Evolutionary conservation across 2,797 vertebrate species (phyloP).

Genomic region (Eurystomus glaucurus): DNA sequence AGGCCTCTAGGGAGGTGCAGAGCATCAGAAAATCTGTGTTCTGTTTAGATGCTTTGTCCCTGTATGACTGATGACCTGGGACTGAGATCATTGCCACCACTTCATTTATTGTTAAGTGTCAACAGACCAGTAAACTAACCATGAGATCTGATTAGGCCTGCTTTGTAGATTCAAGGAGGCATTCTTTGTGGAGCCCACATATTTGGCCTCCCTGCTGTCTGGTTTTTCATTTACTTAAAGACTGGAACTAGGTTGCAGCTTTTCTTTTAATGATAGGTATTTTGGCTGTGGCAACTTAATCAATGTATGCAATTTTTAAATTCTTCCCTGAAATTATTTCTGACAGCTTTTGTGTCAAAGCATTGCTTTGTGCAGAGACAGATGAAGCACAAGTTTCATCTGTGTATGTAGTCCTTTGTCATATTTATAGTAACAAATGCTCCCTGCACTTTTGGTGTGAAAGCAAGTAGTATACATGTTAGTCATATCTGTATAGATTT

Average conservation of each 20-base stretch:
- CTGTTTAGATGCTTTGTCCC: conserved; percentile 38
- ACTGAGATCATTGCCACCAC: neutral
- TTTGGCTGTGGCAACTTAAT: neutral
- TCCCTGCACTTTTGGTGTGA: neutral
- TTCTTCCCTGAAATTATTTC: neutral
- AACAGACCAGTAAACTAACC: neutral
- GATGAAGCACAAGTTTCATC: neutral
- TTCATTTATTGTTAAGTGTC: neutral
- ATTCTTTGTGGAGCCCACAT: conserved; percentile 38
- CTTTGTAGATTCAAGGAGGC: neutral
- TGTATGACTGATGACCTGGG: neutral
- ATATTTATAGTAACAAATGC: conserved; percentile 16
- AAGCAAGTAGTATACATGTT: neutral
- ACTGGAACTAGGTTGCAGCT: neutral
- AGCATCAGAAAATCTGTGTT: conserved; percentile 32
- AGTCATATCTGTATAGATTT: neutral
- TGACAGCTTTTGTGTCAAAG: conserved; percentile 1
- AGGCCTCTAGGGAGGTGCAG: neutral
- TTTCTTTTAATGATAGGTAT: conserved; percentile 16
- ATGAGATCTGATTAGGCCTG: neutral
- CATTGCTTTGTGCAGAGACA: neutral
- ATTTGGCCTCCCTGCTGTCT: conserved; percentile 34
- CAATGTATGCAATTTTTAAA: neutral
- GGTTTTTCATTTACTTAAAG: conserved; percentile 59
- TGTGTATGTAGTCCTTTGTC: neutral